Evolutionary conservation across 2,888 invertebrate species (phyloP), one percentile per base, ranked within the genome.

Genomic region (Hedychridium roseum): DNA sequence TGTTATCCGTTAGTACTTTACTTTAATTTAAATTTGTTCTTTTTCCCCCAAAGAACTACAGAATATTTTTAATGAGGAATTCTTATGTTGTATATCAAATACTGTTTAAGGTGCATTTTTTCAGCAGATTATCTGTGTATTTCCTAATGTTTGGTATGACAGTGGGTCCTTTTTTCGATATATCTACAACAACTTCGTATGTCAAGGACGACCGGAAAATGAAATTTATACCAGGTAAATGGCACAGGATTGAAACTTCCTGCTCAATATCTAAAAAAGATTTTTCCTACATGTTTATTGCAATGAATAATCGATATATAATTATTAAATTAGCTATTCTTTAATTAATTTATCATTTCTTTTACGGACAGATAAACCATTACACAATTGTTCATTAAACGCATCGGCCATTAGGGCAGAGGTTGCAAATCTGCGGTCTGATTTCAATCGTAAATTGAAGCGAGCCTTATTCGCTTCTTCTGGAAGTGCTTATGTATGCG

Each of bases 361-460:
- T n/a, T n/a, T 27, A 46, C 52, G 51, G 56, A 12, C 49, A 80
- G 84, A 84, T 3, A 85, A 88, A 23, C 88, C 89, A 0, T 80
- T 90, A 47, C 92, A 92, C 76, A 88, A 90, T 54, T 92, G 92
- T 66, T 87, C 89, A 0, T 84, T 87, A 39, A 88, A 86, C 64
- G 87, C 91, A 0, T 80, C 81, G 2, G 86, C 86, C 21, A 86
- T 91, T 32, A 82, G 97, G 41, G 86, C 88, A 1, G 98, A 98
- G 80, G 94, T 95, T 27, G 91, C 94, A 54, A 82, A 84, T 28
- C 78, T 98, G 4, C 86, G 91, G 56, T 86, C 86, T 21, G 97
- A 97, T 79, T 96, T 97, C 71, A 96, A 96, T 75, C 84, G 86
- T 56, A 83, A 97, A 26, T 85, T 97, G 70, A 95, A 94, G 79